A percentile compares a stretch with the other conserved stretches of the same genome.
Conservation (phyloP, 2,797 vertebrate genomes). For the Pelodytes ibericus region DNA sequence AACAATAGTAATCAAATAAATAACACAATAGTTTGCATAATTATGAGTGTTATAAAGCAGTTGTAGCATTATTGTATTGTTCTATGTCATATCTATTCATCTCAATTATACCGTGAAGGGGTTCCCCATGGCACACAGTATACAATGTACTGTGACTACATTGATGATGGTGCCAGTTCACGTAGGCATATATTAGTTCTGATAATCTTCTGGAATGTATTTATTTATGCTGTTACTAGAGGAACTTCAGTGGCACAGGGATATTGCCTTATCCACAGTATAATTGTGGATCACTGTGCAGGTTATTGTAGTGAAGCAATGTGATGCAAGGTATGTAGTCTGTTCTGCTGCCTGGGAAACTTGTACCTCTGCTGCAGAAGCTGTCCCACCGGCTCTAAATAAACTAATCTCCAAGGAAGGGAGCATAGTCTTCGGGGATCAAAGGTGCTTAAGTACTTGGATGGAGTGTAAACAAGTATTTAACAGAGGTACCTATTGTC, state of each 20-base stretch:
- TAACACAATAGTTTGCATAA: not conserved
- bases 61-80: not conserved
- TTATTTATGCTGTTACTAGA: constrained; percentile 52
- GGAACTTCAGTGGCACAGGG: constrained; percentile 36
- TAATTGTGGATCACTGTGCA: constrained; percentile 47
- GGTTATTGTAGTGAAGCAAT: constrained; percentile 40
- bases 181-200: constrained; percentile 9
- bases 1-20: too few relatives aligned
- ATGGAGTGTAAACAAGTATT: constrained; percentile 42
- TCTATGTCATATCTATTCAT: not conserved
- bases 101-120: constrained; percentile 23
- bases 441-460: constrained; percentile 11
- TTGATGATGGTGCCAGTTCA: constrained; percentile 8
- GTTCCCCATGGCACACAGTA: not conserved
- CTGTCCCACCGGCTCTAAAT: constrained; percentile 20
- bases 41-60: constrained; percentile 1
- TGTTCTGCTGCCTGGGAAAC: constrained; percentile 47
- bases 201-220: constrained; percentile 51
- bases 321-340: constrained; percentile 36
- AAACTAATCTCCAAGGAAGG: constrained; percentile 13
- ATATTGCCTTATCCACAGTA: constrained; percentile 26
- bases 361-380: constrained; percentile 15
- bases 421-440: constrained; percentile 7
- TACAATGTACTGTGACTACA: constrained; percentile 1
- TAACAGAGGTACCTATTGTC: not conserved